These are phyloP conservation scores for Notolabrus celidotus DNA, from an alignment of 2,797 vertebrate species.

Conservation along the genomic window DNA sequence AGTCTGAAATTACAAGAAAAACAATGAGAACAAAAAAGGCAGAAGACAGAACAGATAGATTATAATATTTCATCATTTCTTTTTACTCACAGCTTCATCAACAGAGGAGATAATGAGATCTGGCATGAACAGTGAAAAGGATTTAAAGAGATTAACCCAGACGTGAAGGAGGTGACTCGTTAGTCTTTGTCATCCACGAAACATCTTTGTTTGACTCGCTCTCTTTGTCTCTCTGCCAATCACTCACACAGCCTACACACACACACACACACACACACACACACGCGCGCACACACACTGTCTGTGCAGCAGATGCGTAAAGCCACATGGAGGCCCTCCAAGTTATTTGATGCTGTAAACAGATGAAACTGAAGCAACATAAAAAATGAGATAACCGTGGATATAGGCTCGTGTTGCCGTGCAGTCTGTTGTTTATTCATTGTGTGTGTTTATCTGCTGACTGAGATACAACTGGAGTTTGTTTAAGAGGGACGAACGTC, in stretches of 20 bases:
- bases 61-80: slow-evolving; percentile 30
- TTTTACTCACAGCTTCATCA: slow-evolving; percentile 7
- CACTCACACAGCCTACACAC: not conserved
- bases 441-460: slow-evolving; percentile 55
- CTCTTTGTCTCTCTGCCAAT: slow-evolving; percentile 3
- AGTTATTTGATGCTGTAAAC: slow-evolving; percentile 68
- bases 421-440: slow-evolving; percentile 46
- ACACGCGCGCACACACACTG: slow-evolving; percentile 12
- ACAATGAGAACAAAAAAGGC: not conserved
- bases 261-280: slow-evolving; percentile 6
- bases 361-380: slow-evolving; percentile 51
- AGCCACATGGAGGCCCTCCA: slow-evolving; percentile 46
- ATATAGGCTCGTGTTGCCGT: slow-evolving; percentile 30
- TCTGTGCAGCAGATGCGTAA: slow-evolving; percentile 61
- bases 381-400: slow-evolving; percentile 55
- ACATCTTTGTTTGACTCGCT: slow-evolving; percentile 25
- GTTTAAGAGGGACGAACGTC: not conserved
- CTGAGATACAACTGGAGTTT: not conserved
- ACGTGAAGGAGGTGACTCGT: slow-evolving; percentile 22
- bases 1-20: not conserved
- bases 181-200: slow-evolving; percentile 38
- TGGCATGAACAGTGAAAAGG: slow-evolving; percentile 11
- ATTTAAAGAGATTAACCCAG: slow-evolving; percentile 33
- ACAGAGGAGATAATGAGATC: slow-evolving; percentile 24
- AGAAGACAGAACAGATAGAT: not conserved